Evolutionary conservation across 2,797 vertebrate species (phyloP).

Genomic region (Muscicapa striata): DNA sequence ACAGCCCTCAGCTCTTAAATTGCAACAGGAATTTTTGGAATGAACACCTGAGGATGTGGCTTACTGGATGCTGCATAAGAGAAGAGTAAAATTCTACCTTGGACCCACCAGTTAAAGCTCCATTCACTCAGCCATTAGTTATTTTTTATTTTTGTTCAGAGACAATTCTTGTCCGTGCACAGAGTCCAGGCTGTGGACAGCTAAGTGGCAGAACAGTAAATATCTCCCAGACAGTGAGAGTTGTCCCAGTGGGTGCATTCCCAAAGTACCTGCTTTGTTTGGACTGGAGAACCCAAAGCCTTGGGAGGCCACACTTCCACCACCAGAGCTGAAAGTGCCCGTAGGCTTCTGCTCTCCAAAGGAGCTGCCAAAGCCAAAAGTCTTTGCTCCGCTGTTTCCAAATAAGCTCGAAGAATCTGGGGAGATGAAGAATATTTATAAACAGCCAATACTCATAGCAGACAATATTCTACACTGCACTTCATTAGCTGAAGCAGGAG

Average conservation of each 20-base stretch:
- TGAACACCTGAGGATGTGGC: neutral
- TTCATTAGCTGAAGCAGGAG: neutral
- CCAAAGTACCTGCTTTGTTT: conserved; percentile 84
- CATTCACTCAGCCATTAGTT: neutral
- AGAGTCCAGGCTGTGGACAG: neutral
- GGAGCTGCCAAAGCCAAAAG: conserved; percentile 84
- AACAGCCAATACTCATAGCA: neutral
- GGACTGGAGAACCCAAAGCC: conserved; percentile 92
- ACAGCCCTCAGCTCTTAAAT: neutral
- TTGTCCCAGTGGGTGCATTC: neutral
- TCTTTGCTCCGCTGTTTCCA: conserved; percentile 89
- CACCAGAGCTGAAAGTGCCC: conserved; percentile 90
- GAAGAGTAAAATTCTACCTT: neutral
- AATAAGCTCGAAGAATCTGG: conserved; percentile 86
- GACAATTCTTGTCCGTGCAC: neutral
- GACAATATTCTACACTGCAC: neutral
- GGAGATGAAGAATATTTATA: neutral
- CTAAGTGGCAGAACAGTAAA: neutral
- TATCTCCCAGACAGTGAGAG: neutral
- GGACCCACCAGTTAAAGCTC: neutral
- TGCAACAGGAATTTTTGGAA: neutral
- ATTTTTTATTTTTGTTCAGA: neutral
- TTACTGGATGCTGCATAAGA: neutral
- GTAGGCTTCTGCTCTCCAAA: conserved; percentile 91
- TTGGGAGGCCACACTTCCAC: conserved; percentile 90